Percentiles rank a stretch among this genome's conserved stretches.
Evolutionary conservation across 1,140 invertebrate genomes (phyloP).

Genomic region (Heliconius nattereri): DNA sequence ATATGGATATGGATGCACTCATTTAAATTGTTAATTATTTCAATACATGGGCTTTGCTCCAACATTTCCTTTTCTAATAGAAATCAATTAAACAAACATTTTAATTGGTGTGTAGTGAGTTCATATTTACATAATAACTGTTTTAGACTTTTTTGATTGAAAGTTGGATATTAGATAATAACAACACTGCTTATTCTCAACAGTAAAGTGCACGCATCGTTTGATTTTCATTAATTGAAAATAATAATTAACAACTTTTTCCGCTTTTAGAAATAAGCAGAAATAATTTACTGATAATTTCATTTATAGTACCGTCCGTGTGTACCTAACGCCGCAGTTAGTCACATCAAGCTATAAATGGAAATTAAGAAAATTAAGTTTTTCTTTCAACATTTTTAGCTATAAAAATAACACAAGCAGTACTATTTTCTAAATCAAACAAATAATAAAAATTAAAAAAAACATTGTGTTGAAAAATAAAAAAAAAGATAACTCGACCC

Average conservation of each 20-base stretch:
- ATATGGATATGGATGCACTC: neutral
- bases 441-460: neutral
- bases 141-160: neutral
- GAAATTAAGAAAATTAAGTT: no score
- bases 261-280: no score
- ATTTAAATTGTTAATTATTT: slow-evolving; percentile 1
- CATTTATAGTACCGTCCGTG: no score
- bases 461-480: neutral
- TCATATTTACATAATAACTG: neutral
- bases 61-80: slow-evolving; percentile 7
- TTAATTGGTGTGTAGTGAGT: neutral
- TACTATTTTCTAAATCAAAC: neutral
- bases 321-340: no score
- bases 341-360: no score
- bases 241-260: neutral
- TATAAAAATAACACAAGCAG: neutral
- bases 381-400: neutral
- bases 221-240: neutral
- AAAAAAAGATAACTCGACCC: neutral
- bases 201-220: neutral
- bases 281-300: no score
- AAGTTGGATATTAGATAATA: neutral
- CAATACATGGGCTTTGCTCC: neutral
- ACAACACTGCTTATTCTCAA: neutral
- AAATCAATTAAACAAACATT: slow-evolving; percentile 1